Base-by-base conservation (phyloP, 2,888 invertebrate genomes). In the Trachelus tabidus region DNA sequence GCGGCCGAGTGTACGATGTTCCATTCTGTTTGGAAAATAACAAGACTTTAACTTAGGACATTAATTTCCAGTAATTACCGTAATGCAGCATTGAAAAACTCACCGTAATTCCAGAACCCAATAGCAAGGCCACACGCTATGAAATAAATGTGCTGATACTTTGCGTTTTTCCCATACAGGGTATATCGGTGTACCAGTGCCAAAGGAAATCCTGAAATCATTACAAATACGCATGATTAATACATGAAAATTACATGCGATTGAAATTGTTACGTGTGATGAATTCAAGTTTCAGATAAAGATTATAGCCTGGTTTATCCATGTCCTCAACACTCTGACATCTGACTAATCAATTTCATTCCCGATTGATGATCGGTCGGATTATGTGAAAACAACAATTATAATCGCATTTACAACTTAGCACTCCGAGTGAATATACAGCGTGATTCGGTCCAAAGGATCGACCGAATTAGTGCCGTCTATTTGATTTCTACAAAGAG, bases 21-120 rank as follows among this genome's bases (percentile, higher is more conserved):
- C 78, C 91, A 88, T 68, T 93, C 94, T 94, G 88, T 35, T 91
- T 23, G 9, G 0, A 56, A 56, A 56, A 56, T 23, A 56, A 56
- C 23, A 56, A 56, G 9, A 23, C 2, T 23, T 56, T 23, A 56
- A 23, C 1, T 1, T 15, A 15, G 15, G 15, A 6, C 40, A 2
- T 6, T 40, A 40, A 40, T 1, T 15, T 15, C 2, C 23, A 56
- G 6, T 56, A 1, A 56, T 23, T 23, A 23, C 23, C 9, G 23
- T 56, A 56, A 56, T 9, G 23, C 6, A 9, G 6, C 9, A 23
- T 56, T 56, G 9, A 56, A 23, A 23, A 15, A 56, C 56, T 56
- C 91, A 94, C 98, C 98, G 93, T 97, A 98, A 90, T 98, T 98
- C 91, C 96, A 98, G 85, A 94, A 95, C 75, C 97, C 96, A 83